These are phyloP conservation scores for Sinotaia quadrata DNA, from an alignment of 2,888 invertebrate species.

Conservation along the genomic window DNA sequence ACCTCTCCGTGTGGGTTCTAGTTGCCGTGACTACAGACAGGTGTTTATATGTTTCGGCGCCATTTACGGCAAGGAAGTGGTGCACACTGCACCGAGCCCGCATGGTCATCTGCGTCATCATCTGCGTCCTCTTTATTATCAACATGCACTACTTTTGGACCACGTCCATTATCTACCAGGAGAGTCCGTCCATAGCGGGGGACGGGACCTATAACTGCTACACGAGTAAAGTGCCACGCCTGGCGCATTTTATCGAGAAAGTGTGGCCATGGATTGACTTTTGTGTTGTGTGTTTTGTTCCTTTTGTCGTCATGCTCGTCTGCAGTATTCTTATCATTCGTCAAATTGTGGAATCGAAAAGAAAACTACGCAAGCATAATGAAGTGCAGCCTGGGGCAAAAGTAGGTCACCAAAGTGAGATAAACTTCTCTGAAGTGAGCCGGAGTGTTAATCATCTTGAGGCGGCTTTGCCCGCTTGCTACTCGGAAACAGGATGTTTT, in stretches of 20 bases:
- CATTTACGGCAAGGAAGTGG: conserved; percentile 50
- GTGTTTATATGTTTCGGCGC: conserved; percentile 63
- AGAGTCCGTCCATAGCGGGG: conserved; percentile 11
- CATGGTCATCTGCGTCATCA: conserved; percentile 40
- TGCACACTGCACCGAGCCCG: conserved; percentile 54
- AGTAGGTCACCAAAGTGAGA: too few species aligned
- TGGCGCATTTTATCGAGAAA: conserved; percentile 24
- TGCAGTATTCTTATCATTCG: conserved; percentile 55
- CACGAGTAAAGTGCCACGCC: neutral
- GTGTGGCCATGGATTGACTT: conserved; percentile 62
- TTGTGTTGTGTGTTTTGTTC: conserved; percentile 51
- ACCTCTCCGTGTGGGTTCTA: conserved; percentile 64
- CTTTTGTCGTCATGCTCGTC: conserved; percentile 54
- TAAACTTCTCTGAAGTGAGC: too few species aligned
- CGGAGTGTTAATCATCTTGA: too few species aligned
- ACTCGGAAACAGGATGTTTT: too few species aligned
- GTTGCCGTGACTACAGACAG: conserved; percentile 66
- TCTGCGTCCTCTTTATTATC: conserved; percentile 41
- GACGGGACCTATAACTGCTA: conserved; percentile 8
- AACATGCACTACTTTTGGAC: conserved; percentile 67
- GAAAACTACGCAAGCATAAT: too few species aligned
- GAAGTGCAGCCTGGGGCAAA: too few species aligned
- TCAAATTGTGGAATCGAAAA: conserved; percentile 41
- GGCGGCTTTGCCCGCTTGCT: too few species aligned
- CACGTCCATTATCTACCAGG: conserved; percentile 4